Percentiles rank a stretch among this genome's conserved stretches.
Conservation (phyloP, 2,113 vertebrate species). For the Nansenia antarctica region DNA sequence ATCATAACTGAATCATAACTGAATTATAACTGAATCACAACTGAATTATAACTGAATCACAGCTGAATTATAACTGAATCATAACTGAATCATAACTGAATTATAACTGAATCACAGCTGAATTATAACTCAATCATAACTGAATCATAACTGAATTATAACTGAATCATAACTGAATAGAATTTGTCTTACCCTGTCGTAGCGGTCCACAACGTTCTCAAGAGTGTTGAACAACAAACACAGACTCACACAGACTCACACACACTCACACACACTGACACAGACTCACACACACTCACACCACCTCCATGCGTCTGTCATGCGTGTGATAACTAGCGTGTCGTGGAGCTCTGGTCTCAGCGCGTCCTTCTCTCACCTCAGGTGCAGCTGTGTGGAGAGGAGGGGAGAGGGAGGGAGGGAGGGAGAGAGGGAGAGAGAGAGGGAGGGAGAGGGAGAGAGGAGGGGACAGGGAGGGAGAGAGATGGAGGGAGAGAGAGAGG, state of each 20-base stretch:
- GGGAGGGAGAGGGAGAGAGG: too few relatives aligned
- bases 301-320: background rate
- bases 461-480: background rate
- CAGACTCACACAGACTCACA: background rate
- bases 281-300: slow-evolving; percentile 19
- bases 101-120: too few relatives aligned
- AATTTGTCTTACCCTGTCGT: background rate
- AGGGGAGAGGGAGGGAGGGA: background rate
- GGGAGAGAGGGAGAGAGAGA: background rate
- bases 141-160: too few relatives aligned
- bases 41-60: too few relatives aligned
- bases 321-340: slow-evolving; percentile 5
- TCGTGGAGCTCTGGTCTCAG: background rate
- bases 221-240: slow-evolving; percentile 14
- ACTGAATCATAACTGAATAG: background rate
- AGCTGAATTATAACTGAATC: too few relatives aligned
- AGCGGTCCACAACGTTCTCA: slow-evolving; percentile 14
- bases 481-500: background rate
- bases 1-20: too few relatives aligned
- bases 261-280: background rate
- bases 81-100: too few relatives aligned
- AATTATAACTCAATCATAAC: background rate
- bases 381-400: slow-evolving; percentile 9
- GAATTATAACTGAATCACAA: too few relatives aligned
- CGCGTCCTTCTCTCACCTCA: slow-evolving; percentile 6